Percentiles rank a stretch among this genome's conserved stretches.
phyloP scores from a whole-genome alignment of 2,888 invertebrate species.

The Xanthia icteritia region DNA sequence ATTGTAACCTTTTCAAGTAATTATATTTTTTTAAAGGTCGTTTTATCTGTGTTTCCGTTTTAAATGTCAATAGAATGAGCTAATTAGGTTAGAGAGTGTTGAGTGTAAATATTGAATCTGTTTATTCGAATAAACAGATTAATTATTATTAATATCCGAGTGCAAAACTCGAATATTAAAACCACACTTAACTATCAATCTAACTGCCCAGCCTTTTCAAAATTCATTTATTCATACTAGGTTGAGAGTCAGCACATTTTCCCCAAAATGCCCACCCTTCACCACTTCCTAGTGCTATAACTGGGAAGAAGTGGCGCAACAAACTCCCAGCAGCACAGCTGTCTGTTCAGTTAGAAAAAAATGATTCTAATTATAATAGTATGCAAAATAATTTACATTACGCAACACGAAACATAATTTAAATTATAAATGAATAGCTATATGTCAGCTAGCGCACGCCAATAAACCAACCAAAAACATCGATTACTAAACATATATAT shows the following conservation, averaged over 20 bases:
- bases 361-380: too few species aligned
- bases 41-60: conserved; percentile 19
- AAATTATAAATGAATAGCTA: too few species aligned
- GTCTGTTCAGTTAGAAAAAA: too few species aligned
- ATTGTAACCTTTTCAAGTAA: conserved; percentile 35
- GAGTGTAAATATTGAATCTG: background rate
- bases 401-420: too few species aligned
- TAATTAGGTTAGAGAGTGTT: conserved; percentile 21
- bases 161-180: background rate
- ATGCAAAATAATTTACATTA: too few species aligned
- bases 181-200: background rate
- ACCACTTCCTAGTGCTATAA: background rate
- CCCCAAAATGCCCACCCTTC: background rate
- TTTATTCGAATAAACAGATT: too few species aligned
- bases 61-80: conserved; percentile 27
- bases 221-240: too few species aligned
- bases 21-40: conserved; percentile 19
- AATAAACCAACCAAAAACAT: too few species aligned
- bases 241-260: background rate
- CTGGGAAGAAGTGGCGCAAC: background rate
- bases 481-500: too few species aligned
- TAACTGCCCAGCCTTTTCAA: background rate
- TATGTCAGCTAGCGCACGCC: too few species aligned
- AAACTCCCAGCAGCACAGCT: background rate
- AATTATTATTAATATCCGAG: too few species aligned